Conservation (phyloP, 2,113 vertebrate species). For the Semnornis frantzii region DNA sequence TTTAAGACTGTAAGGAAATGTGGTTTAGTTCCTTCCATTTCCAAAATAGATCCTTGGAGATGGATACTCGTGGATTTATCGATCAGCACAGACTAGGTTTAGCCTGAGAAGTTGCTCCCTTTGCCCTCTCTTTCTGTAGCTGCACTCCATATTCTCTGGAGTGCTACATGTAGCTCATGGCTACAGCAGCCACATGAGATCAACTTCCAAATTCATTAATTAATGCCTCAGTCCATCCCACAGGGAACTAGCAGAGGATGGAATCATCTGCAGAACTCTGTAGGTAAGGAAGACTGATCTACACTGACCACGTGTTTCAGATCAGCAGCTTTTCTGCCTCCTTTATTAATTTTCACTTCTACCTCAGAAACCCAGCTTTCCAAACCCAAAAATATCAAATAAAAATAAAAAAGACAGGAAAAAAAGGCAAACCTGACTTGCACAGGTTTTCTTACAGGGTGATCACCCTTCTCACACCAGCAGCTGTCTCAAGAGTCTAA, state of each 20-base stretch:
- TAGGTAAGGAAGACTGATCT: not conserved
- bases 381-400: not conserved
- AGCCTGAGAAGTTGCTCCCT: not conserved
- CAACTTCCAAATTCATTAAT: not conserved
- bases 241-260: not conserved
- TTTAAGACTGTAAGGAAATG: not conserved
- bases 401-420: no score
- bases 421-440: not conserved
- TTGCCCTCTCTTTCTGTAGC: not conserved
- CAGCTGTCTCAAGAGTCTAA: not conserved
- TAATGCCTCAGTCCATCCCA: not conserved
- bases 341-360: not conserved
- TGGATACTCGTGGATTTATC: not conserved
- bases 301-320: not conserved
- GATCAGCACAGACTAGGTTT: not conserved
- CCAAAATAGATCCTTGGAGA: not conserved
- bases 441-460: not conserved
- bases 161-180: no score
- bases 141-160: not conserved
- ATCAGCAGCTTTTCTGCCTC: not conserved
- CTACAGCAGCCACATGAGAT: not conserved
- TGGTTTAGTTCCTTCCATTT: not conserved
- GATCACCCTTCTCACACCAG: not conserved
- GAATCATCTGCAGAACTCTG: slow-evolving; percentile 4
- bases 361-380: not conserved